These are phyloP conservation scores for Saimiri boliviensis DNA, from an alignment of 2,113 vertebrate species.

Conservation along the genomic window DNA sequence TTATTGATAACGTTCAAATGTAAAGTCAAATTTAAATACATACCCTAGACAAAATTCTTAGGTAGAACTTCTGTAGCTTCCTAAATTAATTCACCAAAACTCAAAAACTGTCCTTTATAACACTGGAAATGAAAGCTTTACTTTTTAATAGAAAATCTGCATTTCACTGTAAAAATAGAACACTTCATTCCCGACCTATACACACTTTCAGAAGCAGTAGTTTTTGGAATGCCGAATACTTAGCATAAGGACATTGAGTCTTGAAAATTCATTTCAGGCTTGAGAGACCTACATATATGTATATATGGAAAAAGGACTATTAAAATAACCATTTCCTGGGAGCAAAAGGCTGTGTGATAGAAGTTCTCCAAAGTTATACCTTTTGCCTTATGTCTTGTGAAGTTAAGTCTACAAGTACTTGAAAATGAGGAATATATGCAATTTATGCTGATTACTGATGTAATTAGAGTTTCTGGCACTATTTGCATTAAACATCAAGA, in stretches of 20 bases:
- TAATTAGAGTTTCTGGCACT: background rate
- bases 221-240: conserved; percentile 52
- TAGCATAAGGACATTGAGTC: conserved; percentile 64
- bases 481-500: background rate
- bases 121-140: conserved; percentile 56
- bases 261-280: conserved; percentile 68
- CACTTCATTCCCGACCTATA: conserved; percentile 47
- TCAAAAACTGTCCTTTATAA: conserved; percentile 54
- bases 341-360: conserved; percentile 12
- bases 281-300: background rate
- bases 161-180: conserved; percentile 61
- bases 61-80: conserved; percentile 39
- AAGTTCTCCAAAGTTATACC: background rate
- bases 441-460: background rate
- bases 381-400: conserved; percentile 13
- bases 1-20: conserved; percentile 40
- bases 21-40: conserved; percentile 63
- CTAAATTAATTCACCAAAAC: conserved; percentile 58
- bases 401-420: background rate
- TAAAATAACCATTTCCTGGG: conserved; percentile 18
- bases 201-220: conserved; percentile 51
- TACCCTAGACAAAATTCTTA: conserved; percentile 41
- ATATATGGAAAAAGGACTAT: background rate
- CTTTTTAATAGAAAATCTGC: conserved; percentile 64
- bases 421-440: background rate